phyloP scores from a whole-genome alignment of 2,797 vertebrate species.

The Hippocampus kuda region DNA sequence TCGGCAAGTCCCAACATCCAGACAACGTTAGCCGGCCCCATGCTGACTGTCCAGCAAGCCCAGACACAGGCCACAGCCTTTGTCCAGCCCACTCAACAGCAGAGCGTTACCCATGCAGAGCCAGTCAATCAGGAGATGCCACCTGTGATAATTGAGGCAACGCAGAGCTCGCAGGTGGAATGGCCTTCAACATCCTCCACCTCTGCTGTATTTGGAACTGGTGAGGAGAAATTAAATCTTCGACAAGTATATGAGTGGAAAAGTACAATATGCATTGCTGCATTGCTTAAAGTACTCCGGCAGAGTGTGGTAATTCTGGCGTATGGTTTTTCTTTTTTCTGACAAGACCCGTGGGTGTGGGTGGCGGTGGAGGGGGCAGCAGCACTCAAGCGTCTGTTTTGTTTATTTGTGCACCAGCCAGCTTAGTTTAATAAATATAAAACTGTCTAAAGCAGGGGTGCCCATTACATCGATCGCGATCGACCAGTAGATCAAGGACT shows the following conservation, averaged over 20 bases:
- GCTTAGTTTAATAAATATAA: too few species aligned
- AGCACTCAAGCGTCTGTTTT: too few species aligned
- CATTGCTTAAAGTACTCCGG: too few species aligned
- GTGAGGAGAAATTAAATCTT: constrained; percentile 55
- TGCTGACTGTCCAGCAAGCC: constrained; percentile 80
- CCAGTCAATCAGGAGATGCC: constrained; percentile 78
- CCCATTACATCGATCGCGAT: too few species aligned
- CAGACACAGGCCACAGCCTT: constrained; percentile 90
- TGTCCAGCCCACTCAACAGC: constrained; percentile 96
- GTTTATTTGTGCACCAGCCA: neutral
- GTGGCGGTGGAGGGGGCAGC: too few species aligned
- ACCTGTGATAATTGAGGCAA: constrained; percentile 74
- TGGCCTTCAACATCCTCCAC: constrained; percentile 86
- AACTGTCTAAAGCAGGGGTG: too few species aligned
- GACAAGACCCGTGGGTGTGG: too few species aligned
- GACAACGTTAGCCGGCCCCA: constrained; percentile 76
- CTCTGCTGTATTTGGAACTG: constrained; percentile 84
- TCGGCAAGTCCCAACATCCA: constrained; percentile 97
- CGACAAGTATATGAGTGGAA: neutral
- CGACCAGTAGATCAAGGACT: too few species aligned
- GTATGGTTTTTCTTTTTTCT: too few species aligned
- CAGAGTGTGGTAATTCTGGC: too few species aligned
- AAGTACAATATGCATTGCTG: neutral
- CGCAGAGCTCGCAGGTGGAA: constrained; percentile 82
- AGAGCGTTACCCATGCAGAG: constrained; percentile 79